Conservation (phyloP, 2,113 vertebrate species). For the Carassius auratus region DNA sequence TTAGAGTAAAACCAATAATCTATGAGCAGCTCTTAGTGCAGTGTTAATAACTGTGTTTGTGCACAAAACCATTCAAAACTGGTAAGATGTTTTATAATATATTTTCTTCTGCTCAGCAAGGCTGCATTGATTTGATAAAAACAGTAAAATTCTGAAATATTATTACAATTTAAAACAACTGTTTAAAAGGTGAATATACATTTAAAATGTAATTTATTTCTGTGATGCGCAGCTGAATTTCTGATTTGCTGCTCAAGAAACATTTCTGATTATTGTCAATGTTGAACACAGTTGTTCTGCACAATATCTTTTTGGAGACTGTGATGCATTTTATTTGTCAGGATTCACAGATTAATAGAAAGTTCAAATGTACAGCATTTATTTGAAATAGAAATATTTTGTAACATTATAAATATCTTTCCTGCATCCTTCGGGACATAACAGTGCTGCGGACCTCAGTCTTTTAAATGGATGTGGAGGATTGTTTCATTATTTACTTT, state of each 20-base stretch:
- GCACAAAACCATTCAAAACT: neutral
- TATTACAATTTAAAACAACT: neutral
- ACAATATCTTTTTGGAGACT: neutral
- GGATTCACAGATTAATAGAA: neutral
- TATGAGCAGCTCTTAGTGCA: neutral
- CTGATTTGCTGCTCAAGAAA: neutral
- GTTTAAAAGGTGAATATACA: neutral
- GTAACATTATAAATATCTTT: neutral
- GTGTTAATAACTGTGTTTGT: neutral
- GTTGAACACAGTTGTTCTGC: neutral
- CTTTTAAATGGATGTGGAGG: too few relatives aligned
- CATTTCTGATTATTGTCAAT: neutral
- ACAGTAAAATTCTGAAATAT: neutral
- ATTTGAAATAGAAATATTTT: neutral
- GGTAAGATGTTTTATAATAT: neutral
- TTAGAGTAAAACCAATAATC: neutral
- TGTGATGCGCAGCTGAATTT: neutral
- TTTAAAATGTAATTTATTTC: neutral
- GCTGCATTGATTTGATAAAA: neutral
- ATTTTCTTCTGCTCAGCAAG: neutral
- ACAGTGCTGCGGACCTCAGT: too few relatives aligned
- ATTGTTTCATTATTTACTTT: too few relatives aligned
- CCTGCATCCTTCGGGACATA: neutral
- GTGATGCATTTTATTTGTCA: neutral
- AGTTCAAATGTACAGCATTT: neutral